Conservation (phyloP, 2,888 invertebrate genomes). For the Scelioninae gen. 2 region DNA sequence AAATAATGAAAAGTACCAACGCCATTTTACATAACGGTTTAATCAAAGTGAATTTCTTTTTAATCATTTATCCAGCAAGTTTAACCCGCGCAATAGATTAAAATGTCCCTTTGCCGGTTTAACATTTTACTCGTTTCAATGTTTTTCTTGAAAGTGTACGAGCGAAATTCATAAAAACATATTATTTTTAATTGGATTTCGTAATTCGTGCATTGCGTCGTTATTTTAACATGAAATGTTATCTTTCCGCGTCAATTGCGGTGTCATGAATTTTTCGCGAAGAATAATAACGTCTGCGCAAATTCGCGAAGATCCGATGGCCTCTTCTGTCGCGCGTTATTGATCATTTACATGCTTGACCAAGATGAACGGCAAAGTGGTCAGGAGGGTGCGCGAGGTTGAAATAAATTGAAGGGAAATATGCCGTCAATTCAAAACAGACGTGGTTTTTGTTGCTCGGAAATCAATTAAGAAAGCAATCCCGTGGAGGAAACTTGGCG, state of each 20-base stretch:
- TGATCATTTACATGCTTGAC: conserved; percentile 24
- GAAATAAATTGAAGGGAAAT: conserved; percentile 20
- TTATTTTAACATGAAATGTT: neutral
- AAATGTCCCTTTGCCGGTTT: too few relatives aligned
- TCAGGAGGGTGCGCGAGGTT: neutral
- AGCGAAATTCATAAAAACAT: neutral
- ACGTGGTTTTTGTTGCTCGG: conserved; percentile 11
- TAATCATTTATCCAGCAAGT: too few relatives aligned
- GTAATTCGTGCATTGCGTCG: neutral
- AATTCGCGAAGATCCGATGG: conserved; percentile 7
- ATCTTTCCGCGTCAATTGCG: conserved; percentile 2
- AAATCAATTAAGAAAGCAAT: conserved; percentile 51
- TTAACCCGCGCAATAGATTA: too few relatives aligned
- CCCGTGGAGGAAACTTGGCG: conserved; percentile 17
- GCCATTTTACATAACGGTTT: too few relatives aligned
- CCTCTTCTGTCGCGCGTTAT: conserved; percentile 4
- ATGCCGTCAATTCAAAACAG: conserved; percentile 15
- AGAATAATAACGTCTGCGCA: conserved; percentile 1
- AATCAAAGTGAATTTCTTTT: too few relatives aligned
- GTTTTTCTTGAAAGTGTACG: neutral
- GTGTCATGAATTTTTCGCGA: neutral
- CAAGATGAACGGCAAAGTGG: conserved; percentile 2
- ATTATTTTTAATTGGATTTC: neutral
- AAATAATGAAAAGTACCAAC: too few relatives aligned
- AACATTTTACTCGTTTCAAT: neutral